Evolutionary conservation across 2,888 invertebrate genomes (phyloP), one percentile per base, ranked within the genome.

Genomic region (Ormyrus labotus): DNA sequence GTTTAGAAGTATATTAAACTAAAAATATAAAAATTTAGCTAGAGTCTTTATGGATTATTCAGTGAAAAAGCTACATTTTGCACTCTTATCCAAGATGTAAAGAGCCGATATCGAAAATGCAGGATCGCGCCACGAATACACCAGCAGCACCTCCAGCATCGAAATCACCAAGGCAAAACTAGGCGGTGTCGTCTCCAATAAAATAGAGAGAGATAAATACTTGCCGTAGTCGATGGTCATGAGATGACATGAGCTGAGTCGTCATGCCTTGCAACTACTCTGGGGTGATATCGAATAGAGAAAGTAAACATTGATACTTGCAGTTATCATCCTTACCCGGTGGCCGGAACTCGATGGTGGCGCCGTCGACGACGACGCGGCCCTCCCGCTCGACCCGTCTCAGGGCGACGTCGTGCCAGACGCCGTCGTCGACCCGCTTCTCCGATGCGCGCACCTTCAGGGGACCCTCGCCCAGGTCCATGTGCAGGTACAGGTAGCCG

Each of bases 391-490:
- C 97, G 81, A 95, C 95, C 72, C 97, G 93, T 77, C 96, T 93
- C 82, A 99, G 92, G 10, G 95, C 93, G 58, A 99, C 95, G 87
- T 97, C 96, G 89, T 99, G 99, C 96, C 98, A 98, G 68, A 95
- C 94, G 0, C 97, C 96, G 88, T 99, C 98, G 87, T 98, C 97
- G 5, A 99, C 95, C 51, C 96, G 93, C 69, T 95, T 92, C 67
- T 96, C 92, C 0, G 97, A 96, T 0, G 96, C 96, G 85, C 97
- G 94, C 73, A 97, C 95, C 87, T 97, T 95, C 5, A 96, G 94
- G 0, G 96, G 95, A 0, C 98, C 98, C 4, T 97, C 96, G 0
- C 99, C 99, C 67, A 99, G 93, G 89, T 98, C 97, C 87, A 98
- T 92, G 86, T 98, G 96, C 45, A 98, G 94, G 91, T 97, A 98